These are phyloP conservation scores for Falco biarmicus DNA, from an alignment of 2,797 vertebrate genomes.

Conservation along the genomic window DNA sequence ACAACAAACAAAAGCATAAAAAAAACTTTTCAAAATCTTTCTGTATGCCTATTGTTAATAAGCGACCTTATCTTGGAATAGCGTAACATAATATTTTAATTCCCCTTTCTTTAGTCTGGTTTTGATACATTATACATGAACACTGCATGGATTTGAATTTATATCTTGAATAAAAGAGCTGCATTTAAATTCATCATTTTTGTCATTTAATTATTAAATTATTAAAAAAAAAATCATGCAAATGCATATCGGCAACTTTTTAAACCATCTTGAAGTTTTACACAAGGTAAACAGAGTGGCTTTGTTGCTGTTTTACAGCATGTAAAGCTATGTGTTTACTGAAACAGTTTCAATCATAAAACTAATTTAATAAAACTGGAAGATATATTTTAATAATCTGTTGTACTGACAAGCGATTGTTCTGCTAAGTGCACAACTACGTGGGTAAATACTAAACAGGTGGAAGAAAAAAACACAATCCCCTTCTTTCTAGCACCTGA, in stretches of 20 bases:
- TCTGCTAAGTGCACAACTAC: background rate
- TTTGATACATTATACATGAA: background rate
- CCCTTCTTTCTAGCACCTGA: background rate
- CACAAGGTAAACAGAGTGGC: background rate
- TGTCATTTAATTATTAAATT: background rate
- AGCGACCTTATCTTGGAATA: background rate
- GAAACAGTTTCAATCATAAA: background rate
- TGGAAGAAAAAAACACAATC: background rate
- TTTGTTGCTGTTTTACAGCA: background rate
- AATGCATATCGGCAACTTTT: background rate
- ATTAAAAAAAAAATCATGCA: background rate
- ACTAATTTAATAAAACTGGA: background rate
- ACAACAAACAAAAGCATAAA: background rate
- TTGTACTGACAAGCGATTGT: background rate
- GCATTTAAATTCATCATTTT: background rate
- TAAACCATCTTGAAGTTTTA: background rate
- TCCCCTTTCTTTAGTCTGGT: background rate
- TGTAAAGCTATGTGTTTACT: background rate
- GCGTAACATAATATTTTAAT: background rate
- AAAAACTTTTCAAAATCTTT: background rate
- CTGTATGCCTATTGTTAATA: background rate
- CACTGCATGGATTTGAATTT: background rate
- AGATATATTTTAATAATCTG: background rate
- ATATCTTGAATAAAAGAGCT: background rate
- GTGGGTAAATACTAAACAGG: background rate